Conservation (phyloP, 2,888 invertebrate genomes). For the Scaptomyza cyrtandrae region DNA sequence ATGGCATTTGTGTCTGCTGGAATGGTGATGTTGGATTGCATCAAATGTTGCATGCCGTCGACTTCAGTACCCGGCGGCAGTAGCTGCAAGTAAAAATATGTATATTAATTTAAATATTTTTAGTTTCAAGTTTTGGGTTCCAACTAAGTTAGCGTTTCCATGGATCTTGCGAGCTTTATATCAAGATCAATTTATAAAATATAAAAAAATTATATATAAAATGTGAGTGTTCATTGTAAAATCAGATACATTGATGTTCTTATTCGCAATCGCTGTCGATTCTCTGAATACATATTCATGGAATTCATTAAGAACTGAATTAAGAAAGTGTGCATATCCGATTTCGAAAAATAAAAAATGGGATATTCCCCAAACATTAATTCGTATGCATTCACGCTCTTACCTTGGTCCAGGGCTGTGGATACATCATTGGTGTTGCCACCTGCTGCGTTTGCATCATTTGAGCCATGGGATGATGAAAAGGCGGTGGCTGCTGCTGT, state of each 20-base stretch:
- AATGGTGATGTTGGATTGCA: constrained; percentile 84
- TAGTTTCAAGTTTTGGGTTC: no score
- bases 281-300: no score
- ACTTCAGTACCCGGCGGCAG: constrained; percentile 80
- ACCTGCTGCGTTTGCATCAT: constrained; percentile 78
- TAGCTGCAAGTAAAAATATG: constrained; percentile 63
- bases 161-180: no score
- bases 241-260: neutral
- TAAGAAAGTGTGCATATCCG: no score
- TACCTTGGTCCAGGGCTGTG: constrained; percentile 82
- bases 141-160: no score
- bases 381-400: neutral
- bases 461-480: constrained; percentile 75
- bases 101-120: neutral
- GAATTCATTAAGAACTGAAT: no score
- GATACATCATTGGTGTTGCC: constrained; percentile 79
- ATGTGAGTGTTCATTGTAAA: neutral
- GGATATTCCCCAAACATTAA: constrained; percentile 5
- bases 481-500: constrained; percentile 38
- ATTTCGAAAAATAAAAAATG: neutral
- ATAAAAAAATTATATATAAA: neutral
- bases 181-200: no score
- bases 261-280: neutral
- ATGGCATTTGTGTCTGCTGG: constrained; percentile 82
- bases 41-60: constrained; percentile 83